phyloP scores from a whole-genome alignment of 2,888 invertebrate genomes.

The Escarpia spicata region DNA sequence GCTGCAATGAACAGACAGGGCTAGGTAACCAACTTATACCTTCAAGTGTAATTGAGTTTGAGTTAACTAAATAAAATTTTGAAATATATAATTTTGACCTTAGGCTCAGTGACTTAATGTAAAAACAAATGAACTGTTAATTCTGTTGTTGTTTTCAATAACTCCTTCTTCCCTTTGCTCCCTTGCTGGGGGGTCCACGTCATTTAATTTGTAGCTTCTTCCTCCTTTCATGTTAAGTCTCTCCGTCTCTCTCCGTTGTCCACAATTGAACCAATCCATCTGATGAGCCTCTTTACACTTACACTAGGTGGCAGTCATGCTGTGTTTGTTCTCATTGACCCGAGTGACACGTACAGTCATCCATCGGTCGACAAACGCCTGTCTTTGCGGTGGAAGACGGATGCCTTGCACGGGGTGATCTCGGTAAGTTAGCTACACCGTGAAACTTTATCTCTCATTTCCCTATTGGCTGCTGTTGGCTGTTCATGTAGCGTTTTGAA shows the following conservation, averaged over 20 bases:
- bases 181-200: too few species aligned
- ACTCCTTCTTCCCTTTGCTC: background rate
- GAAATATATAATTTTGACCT: background rate
- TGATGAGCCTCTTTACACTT: background rate
- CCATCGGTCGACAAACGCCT: conserved; percentile 33
- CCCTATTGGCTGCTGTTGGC: too few species aligned
- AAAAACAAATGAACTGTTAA: background rate
- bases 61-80: background rate
- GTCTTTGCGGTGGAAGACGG: conserved; percentile 38
- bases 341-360: conserved; percentile 29
- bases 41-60: background rate
- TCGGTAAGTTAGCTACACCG: background rate
- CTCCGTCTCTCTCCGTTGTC: too few species aligned
- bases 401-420: conserved; percentile 32
- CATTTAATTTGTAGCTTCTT: too few species aligned
- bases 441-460: too few species aligned
- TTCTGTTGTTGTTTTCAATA: background rate
- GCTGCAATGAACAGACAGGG: too few species aligned
- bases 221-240: too few species aligned
- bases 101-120: too few species aligned
- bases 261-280: background rate
- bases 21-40: background rate
- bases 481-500: too few species aligned
- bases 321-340: conserved; percentile 31
- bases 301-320: conserved; percentile 29